Evolutionary conservation across 2,797 vertebrate genomes (phyloP).

Genomic region (Ptychadena robeensis): DNA sequence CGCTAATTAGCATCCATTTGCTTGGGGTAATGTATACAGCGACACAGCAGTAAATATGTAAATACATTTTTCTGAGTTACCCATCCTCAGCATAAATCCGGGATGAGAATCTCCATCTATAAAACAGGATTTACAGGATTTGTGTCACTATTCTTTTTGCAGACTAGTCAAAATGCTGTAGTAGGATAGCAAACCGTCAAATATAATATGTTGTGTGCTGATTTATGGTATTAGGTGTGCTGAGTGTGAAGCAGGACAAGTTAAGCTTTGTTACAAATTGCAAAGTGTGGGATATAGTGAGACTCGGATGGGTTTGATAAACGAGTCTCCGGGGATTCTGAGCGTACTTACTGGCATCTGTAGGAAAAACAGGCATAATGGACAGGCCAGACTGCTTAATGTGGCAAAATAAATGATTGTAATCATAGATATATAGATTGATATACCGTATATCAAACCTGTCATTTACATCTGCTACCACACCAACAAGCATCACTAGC

Average conservation of each 20-base stretch:
- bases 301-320: constrained; percentile 17
- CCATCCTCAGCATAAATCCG: constrained; percentile 10
- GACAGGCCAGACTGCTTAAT: neutral
- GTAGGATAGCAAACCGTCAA: neutral
- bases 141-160: neutral
- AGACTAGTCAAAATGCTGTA: neutral
- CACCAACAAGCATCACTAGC: no score
- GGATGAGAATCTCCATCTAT: neutral
- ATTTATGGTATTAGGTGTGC: constrained; percentile 12
- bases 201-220: constrained; percentile 1
- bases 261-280: constrained; percentile 11
- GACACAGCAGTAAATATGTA: neutral
- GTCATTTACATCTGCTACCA: no score
- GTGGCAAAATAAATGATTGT: no score
- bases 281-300: constrained; percentile 28
- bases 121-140: constrained; percentile 23
- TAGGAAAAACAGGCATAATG: neutral
- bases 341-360: neutral
- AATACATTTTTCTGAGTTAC: neutral
- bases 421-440: no score
- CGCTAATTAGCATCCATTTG: neutral
- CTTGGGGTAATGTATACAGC: neutral
- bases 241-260: constrained; percentile 3
- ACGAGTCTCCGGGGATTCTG: constrained; percentile 17
- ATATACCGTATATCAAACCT: no score